phyloP scores from a whole-genome alignment of 1,140 invertebrate species.

The Rhynchophorus ferrugineus region DNA sequence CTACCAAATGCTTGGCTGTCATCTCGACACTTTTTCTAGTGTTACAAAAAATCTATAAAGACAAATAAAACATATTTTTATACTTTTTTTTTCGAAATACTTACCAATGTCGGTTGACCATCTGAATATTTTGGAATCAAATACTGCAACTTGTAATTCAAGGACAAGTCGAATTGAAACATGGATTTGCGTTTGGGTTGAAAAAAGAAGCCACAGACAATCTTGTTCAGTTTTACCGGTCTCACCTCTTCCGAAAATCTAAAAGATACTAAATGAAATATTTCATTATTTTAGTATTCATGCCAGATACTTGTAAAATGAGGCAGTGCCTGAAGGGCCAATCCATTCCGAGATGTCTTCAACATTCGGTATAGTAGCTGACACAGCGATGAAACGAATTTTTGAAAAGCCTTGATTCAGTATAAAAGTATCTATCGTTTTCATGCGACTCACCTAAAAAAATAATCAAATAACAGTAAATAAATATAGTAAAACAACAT shows the following conservation, averaged over 20 bases:
- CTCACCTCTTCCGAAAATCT: conserved; percentile 63
- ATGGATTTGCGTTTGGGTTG: conserved; percentile 42
- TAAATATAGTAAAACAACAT: conserved; percentile 3
- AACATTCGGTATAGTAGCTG: conserved; percentile 72
- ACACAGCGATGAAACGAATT: conserved; percentile 69
- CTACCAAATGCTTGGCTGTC: conserved; percentile 54
- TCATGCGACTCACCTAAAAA: conserved; percentile 36
- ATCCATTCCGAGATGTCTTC: conserved; percentile 71
- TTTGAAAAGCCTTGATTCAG: conserved; percentile 11
- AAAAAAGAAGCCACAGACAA: conserved; percentile 63
- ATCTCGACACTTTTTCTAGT: conserved; percentile 66
- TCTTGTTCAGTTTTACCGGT: conserved; percentile 63
- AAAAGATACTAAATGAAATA: conserved; percentile 14
- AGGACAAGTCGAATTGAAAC: conserved; percentile 69
- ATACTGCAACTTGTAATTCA: conserved; percentile 64
- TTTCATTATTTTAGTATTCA: neutral
- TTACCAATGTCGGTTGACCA: conserved; percentile 67
- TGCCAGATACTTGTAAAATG: conserved; percentile 50
- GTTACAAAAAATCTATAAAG: conserved; percentile 62
- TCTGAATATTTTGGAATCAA: conserved; percentile 65
- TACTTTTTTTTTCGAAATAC: neutral
- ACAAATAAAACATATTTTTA: conserved; percentile 3
- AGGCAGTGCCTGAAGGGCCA: conserved; percentile 38
- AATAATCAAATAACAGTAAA: conserved; percentile 1
- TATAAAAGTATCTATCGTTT: conserved; percentile 31